A percentile compares a stretch with the other conserved stretches of the same genome.
phyloP scores from a whole-genome alignment of 2,888 invertebrate genomes.

The Drosophila kambysellisi region DNA sequence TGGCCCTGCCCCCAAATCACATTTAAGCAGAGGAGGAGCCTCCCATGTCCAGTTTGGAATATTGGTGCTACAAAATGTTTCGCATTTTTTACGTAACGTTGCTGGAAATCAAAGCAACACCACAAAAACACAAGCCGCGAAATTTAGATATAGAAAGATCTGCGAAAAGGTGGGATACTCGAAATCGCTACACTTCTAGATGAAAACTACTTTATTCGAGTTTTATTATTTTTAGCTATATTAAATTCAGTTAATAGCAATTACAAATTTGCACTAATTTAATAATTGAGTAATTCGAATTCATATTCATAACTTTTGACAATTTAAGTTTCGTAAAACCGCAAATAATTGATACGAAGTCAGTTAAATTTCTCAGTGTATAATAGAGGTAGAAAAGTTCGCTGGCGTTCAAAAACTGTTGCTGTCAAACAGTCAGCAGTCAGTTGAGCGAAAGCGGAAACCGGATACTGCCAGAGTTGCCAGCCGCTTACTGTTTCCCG shows the following conservation, averaged over 20 bases:
- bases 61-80: conserved; percentile 34
- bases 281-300: background rate
- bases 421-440: conserved; percentile 56
- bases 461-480: conserved; percentile 69
- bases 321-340: no score
- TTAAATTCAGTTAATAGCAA: background rate
- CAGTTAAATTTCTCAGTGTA: background rate
- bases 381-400: conserved; percentile 25
- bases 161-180: background rate
- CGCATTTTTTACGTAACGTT: conserved; percentile 36
- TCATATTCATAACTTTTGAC: no score
- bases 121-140: background rate
- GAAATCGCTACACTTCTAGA: background rate
- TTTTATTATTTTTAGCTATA: background rate
- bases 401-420: conserved; percentile 45
- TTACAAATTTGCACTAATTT: background rate
- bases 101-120: conserved; percentile 32
- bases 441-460: conserved; percentile 62
- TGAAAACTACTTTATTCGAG: background rate
- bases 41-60: conserved; percentile 38
- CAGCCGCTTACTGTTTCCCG: conserved; percentile 67
- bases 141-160: background rate
- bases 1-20: conserved; percentile 7
- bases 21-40: conserved; percentile 7
- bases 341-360: background rate